A percentile compares a stretch with the other conserved stretches of the same genome.
phyloP scores from a whole-genome alignment of 2,113 vertebrate genomes.

The Ellobius talpinus region DNA sequence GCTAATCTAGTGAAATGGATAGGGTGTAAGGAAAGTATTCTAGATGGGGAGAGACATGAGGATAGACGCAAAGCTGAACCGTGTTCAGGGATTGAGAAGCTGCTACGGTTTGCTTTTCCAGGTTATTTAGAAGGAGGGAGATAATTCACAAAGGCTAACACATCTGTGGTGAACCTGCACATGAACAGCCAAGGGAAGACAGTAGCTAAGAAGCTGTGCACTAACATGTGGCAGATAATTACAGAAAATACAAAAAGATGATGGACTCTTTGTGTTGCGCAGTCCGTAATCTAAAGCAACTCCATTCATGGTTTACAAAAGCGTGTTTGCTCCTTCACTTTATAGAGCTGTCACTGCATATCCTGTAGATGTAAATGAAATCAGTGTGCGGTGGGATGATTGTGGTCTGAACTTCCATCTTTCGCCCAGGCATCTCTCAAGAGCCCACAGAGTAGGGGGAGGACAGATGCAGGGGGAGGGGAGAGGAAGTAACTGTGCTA shows the following conservation, averaged over 20 bases:
- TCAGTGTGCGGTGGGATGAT: not conserved
- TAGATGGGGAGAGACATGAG: not conserved
- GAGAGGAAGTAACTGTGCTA: not conserved
- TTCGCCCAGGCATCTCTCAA: not conserved
- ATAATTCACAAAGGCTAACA: not conserved
- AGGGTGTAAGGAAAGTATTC: not conserved
- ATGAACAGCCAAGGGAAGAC: not conserved
- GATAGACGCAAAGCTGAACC: not conserved
- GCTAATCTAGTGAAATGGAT: not conserved
- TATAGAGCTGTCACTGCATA: not conserved
- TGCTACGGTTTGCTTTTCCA: not conserved
- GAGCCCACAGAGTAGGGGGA: not conserved
- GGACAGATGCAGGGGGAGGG: rapidly evolving
- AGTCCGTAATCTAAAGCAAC: constrained; percentile 31
- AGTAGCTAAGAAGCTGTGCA: not conserved
- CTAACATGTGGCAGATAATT: not conserved
- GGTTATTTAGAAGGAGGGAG: not conserved
- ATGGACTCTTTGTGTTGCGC: not conserved
- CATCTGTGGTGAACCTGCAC: not conserved
- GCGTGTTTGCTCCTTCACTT: not conserved
- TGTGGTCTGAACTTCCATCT: not conserved
- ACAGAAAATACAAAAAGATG: not conserved
- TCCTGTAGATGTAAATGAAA: not conserved
- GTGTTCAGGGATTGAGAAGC: not conserved
- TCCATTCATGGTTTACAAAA: constrained; percentile 22